phyloP scores from a whole-genome alignment of 2,797 vertebrate genomes.

The Microhierax caerulescens region DNA sequence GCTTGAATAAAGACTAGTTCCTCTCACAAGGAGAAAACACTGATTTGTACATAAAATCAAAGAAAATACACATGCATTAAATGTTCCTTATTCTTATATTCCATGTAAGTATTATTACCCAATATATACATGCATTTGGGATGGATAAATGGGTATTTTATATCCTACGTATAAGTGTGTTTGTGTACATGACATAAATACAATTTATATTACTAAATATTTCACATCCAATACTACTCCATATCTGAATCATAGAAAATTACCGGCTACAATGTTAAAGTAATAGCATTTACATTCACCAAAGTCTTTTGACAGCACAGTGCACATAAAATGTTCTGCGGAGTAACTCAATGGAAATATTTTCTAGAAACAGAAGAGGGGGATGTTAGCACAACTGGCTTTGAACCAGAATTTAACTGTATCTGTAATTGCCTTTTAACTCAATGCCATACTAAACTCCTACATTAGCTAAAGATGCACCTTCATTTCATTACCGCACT shows the following conservation, averaged over 20 bases:
- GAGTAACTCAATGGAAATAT: constrained; percentile 53
- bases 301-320: not conserved
- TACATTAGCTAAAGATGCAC: constrained; percentile 53
- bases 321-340: constrained; percentile 20
- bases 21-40: not conserved
- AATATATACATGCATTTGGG: not conserved
- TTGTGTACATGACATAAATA: not conserved
- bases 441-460: constrained; percentile 40
- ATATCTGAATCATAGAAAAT: not conserved
- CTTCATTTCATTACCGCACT: constrained; percentile 46
- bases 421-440: constrained; percentile 60
- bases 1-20: not conserved
- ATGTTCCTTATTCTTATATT: not conserved
- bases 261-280: not conserved
- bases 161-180: not conserved
- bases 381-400: constrained; percentile 48
- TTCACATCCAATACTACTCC: not conserved
- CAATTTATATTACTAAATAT: not conserved
- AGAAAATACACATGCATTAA: not conserved
- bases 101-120: not conserved
- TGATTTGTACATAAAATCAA: not conserved
- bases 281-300: constrained; percentile 2
- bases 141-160: not conserved
- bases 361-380: constrained; percentile 58
- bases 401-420: constrained; percentile 61